Evolutionary conservation across 2,888 invertebrate species (phyloP).

Genomic region (Tipula unca): DNA sequence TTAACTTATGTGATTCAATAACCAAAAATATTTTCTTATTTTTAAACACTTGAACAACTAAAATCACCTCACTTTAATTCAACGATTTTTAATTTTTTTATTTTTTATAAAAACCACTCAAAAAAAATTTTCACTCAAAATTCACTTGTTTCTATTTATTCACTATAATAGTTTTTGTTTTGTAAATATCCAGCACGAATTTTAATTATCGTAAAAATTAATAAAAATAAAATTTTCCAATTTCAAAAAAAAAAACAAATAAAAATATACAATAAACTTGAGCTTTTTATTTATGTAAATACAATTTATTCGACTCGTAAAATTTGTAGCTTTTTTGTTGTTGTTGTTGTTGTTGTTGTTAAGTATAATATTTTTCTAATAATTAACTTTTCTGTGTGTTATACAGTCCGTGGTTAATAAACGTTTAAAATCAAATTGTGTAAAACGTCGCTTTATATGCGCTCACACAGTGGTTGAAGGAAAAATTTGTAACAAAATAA

Average conservation of each 20-base stretch:
- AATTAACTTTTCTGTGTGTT: not conserved
- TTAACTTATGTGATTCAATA: not conserved
- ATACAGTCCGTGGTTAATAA: not conserved
- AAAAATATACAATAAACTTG: not conserved
- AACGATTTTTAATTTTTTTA: not conserved
- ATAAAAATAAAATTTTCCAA: not conserved
- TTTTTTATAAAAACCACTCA: not conserved
- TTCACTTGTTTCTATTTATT: not conserved
- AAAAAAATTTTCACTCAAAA: not conserved
- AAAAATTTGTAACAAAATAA: not conserved
- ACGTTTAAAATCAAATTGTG: not conserved
- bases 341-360: not conserved
- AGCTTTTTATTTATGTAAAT: not conserved
- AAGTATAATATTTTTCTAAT: not conserved
- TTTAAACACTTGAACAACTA: not conserved
- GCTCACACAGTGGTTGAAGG: not conserved
- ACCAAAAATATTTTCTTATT: not conserved
- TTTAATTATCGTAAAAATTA: not conserved
- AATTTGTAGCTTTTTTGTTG: not conserved
- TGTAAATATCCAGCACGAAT: not conserved
- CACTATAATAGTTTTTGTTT: not conserved
- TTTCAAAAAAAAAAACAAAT: no score
- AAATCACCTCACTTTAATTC: not conserved
- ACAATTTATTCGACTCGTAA: no score
- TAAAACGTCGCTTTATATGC: not conserved